Base-by-base conservation (phyloP, 2,113 vertebrate genomes). In the Gavia stellata region DNA sequence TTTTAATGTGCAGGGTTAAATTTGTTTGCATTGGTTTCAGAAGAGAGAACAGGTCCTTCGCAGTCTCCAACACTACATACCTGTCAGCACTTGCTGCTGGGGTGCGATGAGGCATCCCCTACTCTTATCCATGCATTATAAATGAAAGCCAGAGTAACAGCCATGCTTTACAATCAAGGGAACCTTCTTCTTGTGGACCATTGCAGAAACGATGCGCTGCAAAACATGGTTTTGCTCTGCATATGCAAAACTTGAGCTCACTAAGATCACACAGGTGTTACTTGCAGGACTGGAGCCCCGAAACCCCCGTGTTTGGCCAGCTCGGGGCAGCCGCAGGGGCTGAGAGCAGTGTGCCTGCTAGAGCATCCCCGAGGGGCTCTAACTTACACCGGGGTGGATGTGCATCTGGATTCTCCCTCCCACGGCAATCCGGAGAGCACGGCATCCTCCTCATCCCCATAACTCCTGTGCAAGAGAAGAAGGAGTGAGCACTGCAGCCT, bases 121-220 rank as follows among this genome's bases (percentile, higher is more conserved):
- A 1, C 74, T 40, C 55, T 49, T 28, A 28, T 0, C 50, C 16
- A 8, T 8, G 5, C 3, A 1, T 9, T 62, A 58, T 9, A 42
- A 45, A 67, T 11, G 21, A 80, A 81, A 85, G 42, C 21, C 59
- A 52, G 78, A 82, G 31, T 8, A 42, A 14, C 42, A 71, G 50
- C 36, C 1, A 0, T 66, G 40, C 49, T 81, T 47, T 36, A 14
- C 55, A 49, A n/a, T 8, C 81, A 66, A 90, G 42, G 17, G 28
- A 90, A 85, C n/a, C 12, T 89, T 96, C 12, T 89, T 96, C 75
- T 38, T 7, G 55, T 81, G 63, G 44, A 49, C 26, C 63, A 33
- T 0, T 81, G 58, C 29, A 47, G 55, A 38, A 68, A 81, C 0
- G 0, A 26, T 47, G 59, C 40, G 70, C 44, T 70, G 29, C 29